Base-by-base conservation (phyloP, 2,113 vertebrate genomes). In the Menidia beryllina region DNA sequence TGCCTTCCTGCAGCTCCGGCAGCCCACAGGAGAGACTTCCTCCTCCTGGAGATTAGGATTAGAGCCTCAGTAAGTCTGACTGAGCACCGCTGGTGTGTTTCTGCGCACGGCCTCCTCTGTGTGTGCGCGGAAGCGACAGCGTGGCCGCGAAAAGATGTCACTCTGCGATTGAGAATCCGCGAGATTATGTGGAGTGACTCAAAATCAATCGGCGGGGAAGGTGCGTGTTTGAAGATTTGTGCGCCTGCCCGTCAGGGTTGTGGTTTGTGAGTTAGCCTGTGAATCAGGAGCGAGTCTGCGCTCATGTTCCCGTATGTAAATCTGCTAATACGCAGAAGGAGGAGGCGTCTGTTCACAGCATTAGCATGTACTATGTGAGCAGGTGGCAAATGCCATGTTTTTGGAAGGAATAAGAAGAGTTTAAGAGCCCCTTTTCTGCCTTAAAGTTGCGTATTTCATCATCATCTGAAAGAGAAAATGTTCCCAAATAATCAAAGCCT, bases 31-130 rank as follows among this genome's bases (percentile, higher is more conserved):
- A 86, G 73, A 81, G 75, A 79, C 68, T 82, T 86, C 83, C 76
- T 75, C 66, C 65, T 80, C 20, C 72, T 56, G 57, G 64, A 89
- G 90, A 91, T 91, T 89, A 91, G 91, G 90, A 90, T 92, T 89
- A 90, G 69, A 77, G 78, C 62, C 76, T 66, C 41, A 20, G 77
- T 89, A 88, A 91, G 59, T 87, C 88, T 92, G 90, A 90, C 74
- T 87, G 87, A 91, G 86, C 81, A 86, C 75, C 21, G n/a, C 41
- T 65, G 76, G 57, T 23, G 60, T 72, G 52, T 57, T 68, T 63
- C 60, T 21, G n/a, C 56, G 48, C 47, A 54, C 6, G 2, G 20
- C 24, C 36, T 67, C 45, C 27, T 38, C 30, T n/a, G 10, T 15
- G 27, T 62, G 17, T 23, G 54, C 30, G 21, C 25, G 54, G 45